These are phyloP conservation scores for Aurelia coerulea DNA, from an alignment of 30 jellyfish, hydroid and myxozoan genomes.

Conservation along the genomic window DNA sequence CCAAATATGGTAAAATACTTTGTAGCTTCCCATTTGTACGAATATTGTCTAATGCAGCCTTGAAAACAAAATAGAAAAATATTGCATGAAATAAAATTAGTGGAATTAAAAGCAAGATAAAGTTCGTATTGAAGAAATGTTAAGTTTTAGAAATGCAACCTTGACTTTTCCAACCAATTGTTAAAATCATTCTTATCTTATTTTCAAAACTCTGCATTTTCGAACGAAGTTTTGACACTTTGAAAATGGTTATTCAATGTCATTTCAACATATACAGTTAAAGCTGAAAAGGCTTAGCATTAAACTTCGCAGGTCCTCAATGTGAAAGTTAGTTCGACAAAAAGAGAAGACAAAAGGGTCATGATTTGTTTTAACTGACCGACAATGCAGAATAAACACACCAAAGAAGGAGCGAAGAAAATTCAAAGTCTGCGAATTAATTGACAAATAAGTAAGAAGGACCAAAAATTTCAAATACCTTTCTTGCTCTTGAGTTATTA, in stretches of 20 bases:
- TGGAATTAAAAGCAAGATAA: too few species aligned
- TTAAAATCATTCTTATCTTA: too few species aligned
- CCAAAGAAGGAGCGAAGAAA: neutral
- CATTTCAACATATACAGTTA: too few species aligned
- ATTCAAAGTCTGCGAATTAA: neutral
- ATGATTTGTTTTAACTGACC: neutral
- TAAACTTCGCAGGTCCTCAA: neutral
- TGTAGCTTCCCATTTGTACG: slow-evolving; percentile 68
- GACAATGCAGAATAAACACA: neutral
- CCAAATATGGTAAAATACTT: slow-evolving; percentile 71
- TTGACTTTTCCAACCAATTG: too few species aligned
- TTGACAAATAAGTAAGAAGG: neutral
- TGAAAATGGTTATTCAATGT: too few species aligned
- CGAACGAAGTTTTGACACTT: neutral
- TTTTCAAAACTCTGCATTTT: too few species aligned
- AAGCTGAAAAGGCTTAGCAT: neutral
- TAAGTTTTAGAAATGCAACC: too few species aligned
- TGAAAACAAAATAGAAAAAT: neutral
- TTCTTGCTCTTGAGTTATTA: slow-evolving; percentile 29
- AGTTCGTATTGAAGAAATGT: neutral
- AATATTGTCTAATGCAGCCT: slow-evolving; percentile 64
- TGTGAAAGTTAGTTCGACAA: too few species aligned
- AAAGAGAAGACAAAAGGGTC: too few species aligned
- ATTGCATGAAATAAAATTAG: neutral
- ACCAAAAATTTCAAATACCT: slow-evolving; percentile 7